Percentiles rank a stretch among this genome's conserved stretches.
These are phyloP conservation scores for Puffinus mauretanicus DNA, from an alignment of 2,113 vertebrate species.

Conservation along the genomic window DNA sequence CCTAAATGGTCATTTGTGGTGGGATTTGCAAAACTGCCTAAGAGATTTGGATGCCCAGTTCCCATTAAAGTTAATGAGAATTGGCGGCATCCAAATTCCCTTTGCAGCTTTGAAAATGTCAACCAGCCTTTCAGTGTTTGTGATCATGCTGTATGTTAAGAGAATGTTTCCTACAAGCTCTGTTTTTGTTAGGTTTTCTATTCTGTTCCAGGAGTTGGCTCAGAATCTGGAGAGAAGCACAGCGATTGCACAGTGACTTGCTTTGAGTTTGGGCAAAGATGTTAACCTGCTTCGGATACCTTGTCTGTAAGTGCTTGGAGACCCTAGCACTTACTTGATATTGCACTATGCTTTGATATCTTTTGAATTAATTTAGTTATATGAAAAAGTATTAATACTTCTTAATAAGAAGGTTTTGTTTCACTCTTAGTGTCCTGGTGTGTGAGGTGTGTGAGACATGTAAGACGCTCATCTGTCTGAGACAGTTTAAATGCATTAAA, in stretches of 20 bases:
- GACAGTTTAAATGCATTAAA: slow-evolving; percentile 1
- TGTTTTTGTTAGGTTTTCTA: slow-evolving; percentile 35
- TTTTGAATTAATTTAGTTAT: neutral
- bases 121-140: slow-evolving; percentile 53
- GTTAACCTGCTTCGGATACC: neutral
- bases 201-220: neutral
- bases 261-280: slow-evolving; percentile 7
- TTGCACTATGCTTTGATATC: neutral
- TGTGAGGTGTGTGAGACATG: neutral
- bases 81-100: slow-evolving; percentile 59
- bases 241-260: neutral
- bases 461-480: neutral
- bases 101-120: slow-evolving; percentile 66
- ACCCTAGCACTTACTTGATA: neutral
- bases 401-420: neutral
- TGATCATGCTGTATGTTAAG: slow-evolving; percentile 49
- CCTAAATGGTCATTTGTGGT: slow-evolving; percentile 60
- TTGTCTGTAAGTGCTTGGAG: neutral
- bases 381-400: neutral
- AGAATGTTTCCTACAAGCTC: slow-evolving; percentile 41
- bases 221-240: neutral
- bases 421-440: neutral
- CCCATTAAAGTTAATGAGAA: slow-evolving; percentile 66
- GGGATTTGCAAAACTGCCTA: slow-evolving; percentile 61
- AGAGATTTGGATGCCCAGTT: slow-evolving; percentile 63